phyloP scores from a whole-genome alignment of 2,113 vertebrate species.

The Bagarius yarrelli region DNA sequence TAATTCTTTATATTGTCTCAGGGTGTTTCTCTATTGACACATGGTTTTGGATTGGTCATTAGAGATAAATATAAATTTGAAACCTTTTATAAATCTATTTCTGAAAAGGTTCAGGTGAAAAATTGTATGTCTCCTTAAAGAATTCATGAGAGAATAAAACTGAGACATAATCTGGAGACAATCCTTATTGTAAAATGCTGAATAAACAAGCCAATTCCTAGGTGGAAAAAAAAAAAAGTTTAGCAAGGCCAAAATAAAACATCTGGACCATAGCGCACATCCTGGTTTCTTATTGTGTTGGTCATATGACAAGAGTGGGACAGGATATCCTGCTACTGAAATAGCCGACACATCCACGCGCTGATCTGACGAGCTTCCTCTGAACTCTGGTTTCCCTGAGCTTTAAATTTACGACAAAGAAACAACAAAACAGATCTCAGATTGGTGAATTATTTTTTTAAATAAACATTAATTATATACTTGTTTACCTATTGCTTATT shows the following conservation, averaged over 20 bases:
- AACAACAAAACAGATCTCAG: neutral
- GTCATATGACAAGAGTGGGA: conserved; percentile 25
- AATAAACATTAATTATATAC: too few relatives aligned
- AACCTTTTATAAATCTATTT: too few relatives aligned
- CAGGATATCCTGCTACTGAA: conserved; percentile 43
- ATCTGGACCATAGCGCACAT: conserved; percentile 4
- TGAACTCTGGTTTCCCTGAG: neutral
- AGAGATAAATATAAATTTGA: too few relatives aligned
- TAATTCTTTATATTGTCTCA: too few relatives aligned
- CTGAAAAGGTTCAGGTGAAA: too few relatives aligned
- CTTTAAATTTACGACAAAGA: neutral
- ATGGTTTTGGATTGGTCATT: too few relatives aligned
- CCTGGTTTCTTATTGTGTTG: conserved; percentile 41
- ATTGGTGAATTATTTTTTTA: too few relatives aligned
- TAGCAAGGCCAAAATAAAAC: conserved; percentile 28
- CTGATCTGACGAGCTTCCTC: neutral
- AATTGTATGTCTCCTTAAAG: neutral
- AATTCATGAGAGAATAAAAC: neutral
- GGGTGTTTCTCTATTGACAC: too few relatives aligned
- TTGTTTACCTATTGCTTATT: too few relatives aligned
- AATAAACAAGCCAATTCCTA: conserved; percentile 9
- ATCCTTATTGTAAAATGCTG: neutral
- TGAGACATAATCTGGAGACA: neutral
- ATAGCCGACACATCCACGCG: conserved; percentile 21
- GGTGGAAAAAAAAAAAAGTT: conserved; percentile 22